Conservation (phyloP, 2,888 invertebrate genomes). For the Temnothorax ravouxi region DNA sequence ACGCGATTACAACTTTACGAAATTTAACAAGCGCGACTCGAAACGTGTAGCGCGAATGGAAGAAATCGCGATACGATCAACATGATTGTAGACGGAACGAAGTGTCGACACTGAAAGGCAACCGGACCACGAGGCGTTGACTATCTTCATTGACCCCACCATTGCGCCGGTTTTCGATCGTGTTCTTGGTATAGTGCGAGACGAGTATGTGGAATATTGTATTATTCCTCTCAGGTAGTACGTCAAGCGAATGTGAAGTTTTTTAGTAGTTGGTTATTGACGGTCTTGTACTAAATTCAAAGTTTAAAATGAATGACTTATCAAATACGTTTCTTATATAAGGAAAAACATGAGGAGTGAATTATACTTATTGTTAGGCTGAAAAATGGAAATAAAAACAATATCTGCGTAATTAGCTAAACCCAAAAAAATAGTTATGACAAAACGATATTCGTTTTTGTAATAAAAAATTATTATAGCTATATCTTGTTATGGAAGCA, state of each 20-base stretch:
- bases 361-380: neutral
- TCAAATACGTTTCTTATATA: neutral
- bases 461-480: neutral
- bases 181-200: conserved; percentile 29
- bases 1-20: neutral
- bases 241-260: neutral
- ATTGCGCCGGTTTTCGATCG: conserved; percentile 68
- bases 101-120: conserved; percentile 79
- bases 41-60: neutral
- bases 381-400: neutral
- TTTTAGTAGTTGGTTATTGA: neutral
- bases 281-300: neutral
- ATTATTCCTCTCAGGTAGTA: neutral
- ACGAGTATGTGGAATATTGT: conserved; percentile 18
- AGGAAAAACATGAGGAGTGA: neutral
- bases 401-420: neutral
- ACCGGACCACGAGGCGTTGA: conserved; percentile 77
- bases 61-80: conserved; percentile 29
- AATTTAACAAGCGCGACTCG: neutral
- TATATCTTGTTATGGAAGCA: neutral
- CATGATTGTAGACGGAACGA: conserved; percentile 72
- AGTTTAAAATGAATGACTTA: neutral
- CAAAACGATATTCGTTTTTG: neutral
- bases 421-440: neutral
- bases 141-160: conserved; percentile 76